Percentiles rank a stretch among this genome's conserved stretches.
phyloP scores from a whole-genome alignment of 2,113 vertebrate genomes.

The Odontesthes bonariensis region DNA sequence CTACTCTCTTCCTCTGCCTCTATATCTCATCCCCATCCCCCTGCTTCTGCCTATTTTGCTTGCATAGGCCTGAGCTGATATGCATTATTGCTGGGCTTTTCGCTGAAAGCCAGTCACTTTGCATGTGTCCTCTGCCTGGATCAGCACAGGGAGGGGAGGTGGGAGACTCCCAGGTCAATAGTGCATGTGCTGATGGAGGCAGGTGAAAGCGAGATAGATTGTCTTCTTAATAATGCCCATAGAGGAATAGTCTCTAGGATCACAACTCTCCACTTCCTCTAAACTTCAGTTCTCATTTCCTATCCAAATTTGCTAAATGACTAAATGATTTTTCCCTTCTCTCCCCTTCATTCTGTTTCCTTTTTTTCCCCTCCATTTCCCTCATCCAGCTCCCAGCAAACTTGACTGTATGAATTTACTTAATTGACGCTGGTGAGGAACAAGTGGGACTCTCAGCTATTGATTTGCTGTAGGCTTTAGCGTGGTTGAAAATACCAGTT shows the following conservation, averaged over 20 bases:
- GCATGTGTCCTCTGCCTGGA: conserved; percentile 76
- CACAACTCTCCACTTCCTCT: conserved; percentile 28
- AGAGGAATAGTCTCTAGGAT: conserved; percentile 50
- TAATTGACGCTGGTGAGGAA: conserved; percentile 74
- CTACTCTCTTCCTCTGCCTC: not conserved
- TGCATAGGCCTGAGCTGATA: conserved; percentile 64
- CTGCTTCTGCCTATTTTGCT: conserved; percentile 60
- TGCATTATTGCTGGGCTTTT: conserved; percentile 67
- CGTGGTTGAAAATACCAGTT: conserved; percentile 76
- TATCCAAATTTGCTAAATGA: conserved; percentile 48
- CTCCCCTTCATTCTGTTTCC: conserved; percentile 14
- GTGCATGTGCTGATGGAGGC: conserved; percentile 73
- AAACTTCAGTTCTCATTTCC: conserved; percentile 33
- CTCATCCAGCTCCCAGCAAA: conserved; percentile 46
- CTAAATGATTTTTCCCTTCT: conserved; percentile 18
- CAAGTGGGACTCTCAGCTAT: conserved; percentile 72
- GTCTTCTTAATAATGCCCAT: conserved; percentile 70
- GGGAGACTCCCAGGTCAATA: conserved; percentile 52
- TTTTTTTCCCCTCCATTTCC: conserved; percentile 16
- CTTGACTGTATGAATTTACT: conserved; percentile 80
- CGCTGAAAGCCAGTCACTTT: conserved; percentile 75
- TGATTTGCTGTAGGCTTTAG: conserved; percentile 76
- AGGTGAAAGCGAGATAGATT: conserved; percentile 72
- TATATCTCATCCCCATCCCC: not conserved
- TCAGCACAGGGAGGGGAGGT: conserved; percentile 45